Evolutionary conservation across 1,140 invertebrate genomes (phyloP).

Genomic region (Drosophila ohnishii): DNA sequence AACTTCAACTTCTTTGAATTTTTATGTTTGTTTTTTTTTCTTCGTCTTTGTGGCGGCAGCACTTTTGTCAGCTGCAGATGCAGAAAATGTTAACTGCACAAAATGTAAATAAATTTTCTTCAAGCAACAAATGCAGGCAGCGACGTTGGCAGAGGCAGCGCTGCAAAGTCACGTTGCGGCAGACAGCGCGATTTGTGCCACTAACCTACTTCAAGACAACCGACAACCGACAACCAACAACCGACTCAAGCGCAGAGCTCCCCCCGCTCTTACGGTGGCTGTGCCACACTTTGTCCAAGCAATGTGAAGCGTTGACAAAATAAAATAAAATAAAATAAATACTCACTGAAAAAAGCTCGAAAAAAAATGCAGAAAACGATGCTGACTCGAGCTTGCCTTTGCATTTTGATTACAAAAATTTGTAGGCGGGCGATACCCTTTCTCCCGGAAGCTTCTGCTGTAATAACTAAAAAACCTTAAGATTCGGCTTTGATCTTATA

Average conservation of each 20-base stretch:
- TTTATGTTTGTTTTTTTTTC: constrained; percentile 8
- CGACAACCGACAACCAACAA: constrained; percentile 23
- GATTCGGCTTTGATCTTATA: not conserved
- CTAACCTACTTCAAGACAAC: constrained; percentile 74
- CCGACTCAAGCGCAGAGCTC: constrained; percentile 20
- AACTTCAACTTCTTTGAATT: constrained; percentile 18
- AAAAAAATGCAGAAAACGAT: constrained; percentile 29
- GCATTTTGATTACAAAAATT: constrained; percentile 63
- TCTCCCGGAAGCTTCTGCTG: not conserved
- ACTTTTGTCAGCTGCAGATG: constrained; percentile 52
- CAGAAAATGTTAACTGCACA: constrained; percentile 57
- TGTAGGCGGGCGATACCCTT: constrained; percentile 1
- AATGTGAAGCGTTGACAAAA: constrained; percentile 71
- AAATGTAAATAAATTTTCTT: constrained; percentile 75
- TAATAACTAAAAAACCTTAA: not conserved
- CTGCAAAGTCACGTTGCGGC: constrained; percentile 64
- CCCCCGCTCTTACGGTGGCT: constrained; percentile 5
- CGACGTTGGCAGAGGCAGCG: constrained; percentile 17
- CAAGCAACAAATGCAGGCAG: constrained; percentile 66
- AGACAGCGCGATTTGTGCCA: constrained; percentile 61
- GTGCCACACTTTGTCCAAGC: constrained; percentile 52
- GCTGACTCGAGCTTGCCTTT: constrained; percentile 32
- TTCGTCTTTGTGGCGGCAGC: constrained; percentile 1
- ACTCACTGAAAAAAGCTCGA: constrained; percentile 29
- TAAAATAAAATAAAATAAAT: constrained; percentile 21